A percentile compares a stretch with the other conserved stretches of the same genome.
These are phyloP conservation scores for Lymantria dispar DNA, from an alignment of 2,888 invertebrate genomes.

Conservation along the genomic window DNA sequence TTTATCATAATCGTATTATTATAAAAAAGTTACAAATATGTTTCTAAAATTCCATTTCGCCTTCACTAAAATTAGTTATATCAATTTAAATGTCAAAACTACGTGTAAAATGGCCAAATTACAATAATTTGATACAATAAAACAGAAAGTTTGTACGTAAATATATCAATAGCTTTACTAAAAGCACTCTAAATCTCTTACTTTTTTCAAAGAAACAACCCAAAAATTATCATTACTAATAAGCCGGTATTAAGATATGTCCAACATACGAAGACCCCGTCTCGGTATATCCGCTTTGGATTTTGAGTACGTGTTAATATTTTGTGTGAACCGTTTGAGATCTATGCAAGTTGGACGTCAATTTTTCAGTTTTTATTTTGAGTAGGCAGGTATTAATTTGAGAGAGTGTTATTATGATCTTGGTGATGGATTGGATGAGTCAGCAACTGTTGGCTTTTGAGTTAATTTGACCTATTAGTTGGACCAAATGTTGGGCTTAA, in stretches of 20 bases:
- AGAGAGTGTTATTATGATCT: constrained; percentile 71
- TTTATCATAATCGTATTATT: too few relatives aligned
- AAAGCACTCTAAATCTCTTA: constrained; percentile 69
- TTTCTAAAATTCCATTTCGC: not conserved
- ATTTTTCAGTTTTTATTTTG: constrained; percentile 62
- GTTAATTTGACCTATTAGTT: constrained; percentile 42
- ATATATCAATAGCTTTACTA: constrained; percentile 72
- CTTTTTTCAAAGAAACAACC: constrained; percentile 60
- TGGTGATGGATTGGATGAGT: constrained; percentile 77
- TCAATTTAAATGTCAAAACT: constrained; percentile 31
- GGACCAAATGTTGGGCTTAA: constrained; percentile 35
- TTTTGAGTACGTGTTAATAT: not conserved
- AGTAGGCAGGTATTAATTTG: constrained; percentile 78
- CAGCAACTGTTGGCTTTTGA: constrained; percentile 53
- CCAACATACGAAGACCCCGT: constrained; percentile 45
- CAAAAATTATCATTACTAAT: constrained; percentile 76
- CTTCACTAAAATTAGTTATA: constrained; percentile 9
- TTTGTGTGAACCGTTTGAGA: constrained; percentile 10
- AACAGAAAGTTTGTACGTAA: constrained; percentile 61
- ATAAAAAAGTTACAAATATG: too few relatives aligned
- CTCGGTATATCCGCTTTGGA: constrained; percentile 2
- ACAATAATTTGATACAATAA: constrained; percentile 42
- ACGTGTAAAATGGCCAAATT: constrained; percentile 31
- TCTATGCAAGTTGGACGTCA: constrained; percentile 38
- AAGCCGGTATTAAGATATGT: constrained; percentile 47